Evolutionary conservation across 1,140 invertebrate species (phyloP), one percentile per base, ranked within the genome.

Genomic region (Monochamus saltuarius): DNA sequence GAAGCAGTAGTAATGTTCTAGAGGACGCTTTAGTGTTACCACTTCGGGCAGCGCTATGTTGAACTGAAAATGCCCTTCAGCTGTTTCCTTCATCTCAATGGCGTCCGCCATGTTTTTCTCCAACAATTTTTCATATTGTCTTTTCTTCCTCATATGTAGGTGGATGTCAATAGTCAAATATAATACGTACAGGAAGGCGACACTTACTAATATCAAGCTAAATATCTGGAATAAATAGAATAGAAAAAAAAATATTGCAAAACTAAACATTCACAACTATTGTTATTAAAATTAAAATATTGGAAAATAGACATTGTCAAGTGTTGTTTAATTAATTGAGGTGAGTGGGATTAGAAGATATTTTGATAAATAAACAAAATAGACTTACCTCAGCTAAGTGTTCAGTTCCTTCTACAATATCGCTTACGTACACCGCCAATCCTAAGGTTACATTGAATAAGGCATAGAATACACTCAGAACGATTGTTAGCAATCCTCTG

Each of bases 361-460:
- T 46, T 14, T 17, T 17, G 34, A 38, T 38, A 38, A 38, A n/a
- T 1, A 10, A 39, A 10, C 37, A 10, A 39, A 13, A 10, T 10
- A 17, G 29, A 60, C 67, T 78, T 80, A 85, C 84, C 77, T 83
- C 80, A 50, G 83, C 81, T 43, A 85, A 65, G 49, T 76, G 73
- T 8, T 74, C 63, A 39, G 80, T 70, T 38, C 62, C 75, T 82
- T 65, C 10, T 60, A 85, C 79, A 50, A 83, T 71, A 70, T 87
- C 85, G 37, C 79, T 79, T 29, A 87, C 66, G 68, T 84, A 85
- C 14, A 87, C 79, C 13, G 88, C 84, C 2, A 85, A 61, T 40
- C 86, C 87, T 9, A 87, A 67, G 34, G 85, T 86, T 4, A 89
- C 79, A 52, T 88, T 72, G 61, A 88, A 81, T 40, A 87, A 78